Evolutionary conservation across 2,797 vertebrate genomes (phyloP).

Genomic region (Enteromius argenteus): DNA sequence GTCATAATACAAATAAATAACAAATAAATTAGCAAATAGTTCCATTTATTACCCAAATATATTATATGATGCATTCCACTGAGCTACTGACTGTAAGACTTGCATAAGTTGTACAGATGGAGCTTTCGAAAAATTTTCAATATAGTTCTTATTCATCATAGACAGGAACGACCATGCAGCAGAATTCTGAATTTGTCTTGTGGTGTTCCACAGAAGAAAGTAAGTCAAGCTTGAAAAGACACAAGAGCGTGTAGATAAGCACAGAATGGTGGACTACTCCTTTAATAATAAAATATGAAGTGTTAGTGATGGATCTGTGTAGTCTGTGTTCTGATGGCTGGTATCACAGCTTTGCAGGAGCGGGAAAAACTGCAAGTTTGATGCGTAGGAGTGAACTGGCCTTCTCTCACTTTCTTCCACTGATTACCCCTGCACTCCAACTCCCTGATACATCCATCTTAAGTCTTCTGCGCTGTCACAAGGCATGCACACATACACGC

Average conservation of each 20-base stretch:
- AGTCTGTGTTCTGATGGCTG: conserved; percentile 27
- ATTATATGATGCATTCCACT: background rate
- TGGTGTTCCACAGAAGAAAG: conserved; percentile 4
- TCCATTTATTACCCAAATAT: background rate
- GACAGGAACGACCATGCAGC: background rate
- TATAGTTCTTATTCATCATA: background rate
- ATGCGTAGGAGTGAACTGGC: conserved; percentile 42
- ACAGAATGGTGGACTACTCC: background rate
- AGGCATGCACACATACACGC: conserved; percentile 30
- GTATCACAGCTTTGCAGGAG: conserved; percentile 28
- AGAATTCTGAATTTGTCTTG: background rate
- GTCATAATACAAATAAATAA: background rate
- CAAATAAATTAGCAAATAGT: background rate
- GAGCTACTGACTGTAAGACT: background rate
- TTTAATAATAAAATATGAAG: conserved; percentile 14
- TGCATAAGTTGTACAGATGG: background rate
- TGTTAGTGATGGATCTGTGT: conserved; percentile 16
- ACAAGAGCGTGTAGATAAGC: background rate
- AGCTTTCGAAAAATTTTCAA: background rate
- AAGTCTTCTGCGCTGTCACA: conserved; percentile 46
- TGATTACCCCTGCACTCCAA: conserved; percentile 48
- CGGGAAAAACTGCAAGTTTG: conserved; percentile 31
- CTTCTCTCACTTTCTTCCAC: conserved; percentile 47
- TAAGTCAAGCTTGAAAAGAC: background rate
- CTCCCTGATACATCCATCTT: conserved; percentile 53